Conservation (phyloP, 2,888 invertebrate genomes). For the Ommatoiulus sabulosus region DNA sequence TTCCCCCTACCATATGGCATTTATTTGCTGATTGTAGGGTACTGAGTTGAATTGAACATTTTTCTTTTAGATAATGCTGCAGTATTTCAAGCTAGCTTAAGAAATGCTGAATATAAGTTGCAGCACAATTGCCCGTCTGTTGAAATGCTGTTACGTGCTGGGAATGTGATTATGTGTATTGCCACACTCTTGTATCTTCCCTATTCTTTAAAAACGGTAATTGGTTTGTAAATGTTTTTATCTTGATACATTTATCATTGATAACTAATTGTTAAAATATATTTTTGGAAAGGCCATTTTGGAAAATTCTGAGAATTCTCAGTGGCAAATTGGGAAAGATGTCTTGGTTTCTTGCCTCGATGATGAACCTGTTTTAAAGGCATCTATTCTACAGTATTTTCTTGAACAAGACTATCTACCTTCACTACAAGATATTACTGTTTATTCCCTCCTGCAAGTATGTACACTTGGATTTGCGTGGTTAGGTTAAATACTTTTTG, state of each 20-base stretch:
- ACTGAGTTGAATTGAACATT: neutral
- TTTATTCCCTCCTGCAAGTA: constrained; percentile 45
- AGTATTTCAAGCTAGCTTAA: constrained; percentile 45
- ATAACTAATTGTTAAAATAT: no score
- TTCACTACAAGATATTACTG: constrained; percentile 1
- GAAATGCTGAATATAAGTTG: constrained; percentile 17
- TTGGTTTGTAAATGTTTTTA: neutral
- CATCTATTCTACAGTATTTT: neutral
- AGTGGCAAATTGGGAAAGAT: constrained; percentile 9
- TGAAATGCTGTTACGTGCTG: constrained; percentile 29
- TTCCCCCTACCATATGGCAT: no score
- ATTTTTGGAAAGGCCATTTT: no score
- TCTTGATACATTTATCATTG: neutral
- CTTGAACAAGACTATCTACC: no score
- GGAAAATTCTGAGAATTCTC: neutral
- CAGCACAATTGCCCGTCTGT: neutral
- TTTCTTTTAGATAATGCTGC: constrained; percentile 32
- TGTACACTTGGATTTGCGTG: neutral
- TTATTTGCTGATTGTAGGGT: no score
- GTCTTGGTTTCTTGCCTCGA: neutral
- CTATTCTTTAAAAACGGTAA: neutral
- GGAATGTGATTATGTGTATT: neutral
- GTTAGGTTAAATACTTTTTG: constrained; percentile 5
- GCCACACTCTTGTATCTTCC: constrained; percentile 50
- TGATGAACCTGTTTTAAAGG: neutral